Evolutionary conservation across 1,140 invertebrate genomes (phyloP), one percentile per base, ranked within the genome.

Genomic region (Laupala kohalensis): DNA sequence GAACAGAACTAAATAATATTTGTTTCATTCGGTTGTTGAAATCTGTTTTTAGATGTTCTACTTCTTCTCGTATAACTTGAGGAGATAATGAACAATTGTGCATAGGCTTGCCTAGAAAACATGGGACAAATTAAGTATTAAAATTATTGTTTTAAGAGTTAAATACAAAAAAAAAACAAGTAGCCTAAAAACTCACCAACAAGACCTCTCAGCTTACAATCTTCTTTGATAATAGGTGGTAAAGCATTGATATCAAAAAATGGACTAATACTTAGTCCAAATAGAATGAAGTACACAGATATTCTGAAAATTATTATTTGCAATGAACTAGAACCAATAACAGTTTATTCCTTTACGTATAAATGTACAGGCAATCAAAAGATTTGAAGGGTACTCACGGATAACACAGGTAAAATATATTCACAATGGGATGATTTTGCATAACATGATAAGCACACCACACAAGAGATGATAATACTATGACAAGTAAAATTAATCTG

Each of bases 1-100:
- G 81, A 64, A 95, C 87, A 2, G 94, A 94, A 77, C 92, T 93
- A 78, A 96, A 97, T 5, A 98, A 82, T 69, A 95, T 89, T 78
- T 93, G 91, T 80, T 95, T 96, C 75, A 97, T 85, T 67, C 95
- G 83, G 65, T 86, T 84, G 78, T 97, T 96, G 76, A 97, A 97
- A 79, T 97, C 95, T 25, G 85, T 86, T 75, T 90, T 89, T 6
- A 98, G 78, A 23, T 86, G 84, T 72, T 94, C 92, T 25, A 96
- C 93, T 82, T 98, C 95, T 24, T 90, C 87, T 71, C 95, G 83
- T 62, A 97, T 90, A 37, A 86, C 86, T 23, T 83, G 77, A 1
- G 90, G 86, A 73, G 87, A 89, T 64, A 87, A 84, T 3, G 88
- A 87, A 77, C 91, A 92, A 76, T 87, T 87, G 77, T 92, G 90